Base-by-base conservation (phyloP, 2,797 vertebrate genomes). In the Betta splendens region DNA sequence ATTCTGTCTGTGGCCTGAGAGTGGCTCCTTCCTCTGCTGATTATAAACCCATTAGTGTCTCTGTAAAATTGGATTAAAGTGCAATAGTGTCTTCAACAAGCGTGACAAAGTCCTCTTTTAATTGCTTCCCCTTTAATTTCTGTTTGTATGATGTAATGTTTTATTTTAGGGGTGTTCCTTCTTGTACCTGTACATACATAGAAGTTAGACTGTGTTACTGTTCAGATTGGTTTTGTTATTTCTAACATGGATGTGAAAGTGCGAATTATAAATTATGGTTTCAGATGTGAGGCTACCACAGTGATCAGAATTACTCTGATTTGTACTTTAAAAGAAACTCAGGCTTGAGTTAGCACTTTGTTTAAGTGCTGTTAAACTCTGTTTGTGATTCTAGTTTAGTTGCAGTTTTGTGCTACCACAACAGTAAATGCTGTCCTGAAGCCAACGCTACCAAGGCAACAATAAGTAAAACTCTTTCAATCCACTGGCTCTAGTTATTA, bases 41-140 rank as follows among this genome's bases (percentile, higher is more conserved):
- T 65, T 72, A 60, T 75, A 72, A 80, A 37, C 64, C 60, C 66
- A 33, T 55, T 26, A 52, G 67, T 68, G 59, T 81, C 54, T 79
- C 53, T 47, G 60, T 71, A 74, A 64, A 73, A 66, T 70, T 79
- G 78, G 77, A 78, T 80, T 45, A 76, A 85, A 84, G 81, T 91
- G 85, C 87, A 91, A 88, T 89, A 89, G 86, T 85, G 82, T 86
- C 64, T 85, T 81, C 77, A 82, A 80, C 58, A 62, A 70, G 60
- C 69, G 70, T 18, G 57, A 65, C 38, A 21, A 65, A 76, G 61
- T 78, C 47, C 54, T 80, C 67, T 73, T 53, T 75, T 65, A 68
- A 66, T 71, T 77, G 64, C 78, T 79, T 68, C 72, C 75, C 77
- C 80, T 80, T 80, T 84, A 81, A 84, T 73, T 85, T 57, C 78